Base-by-base conservation (phyloP, 2,888 invertebrate species). In the Drosophila mayaguana region DNA sequence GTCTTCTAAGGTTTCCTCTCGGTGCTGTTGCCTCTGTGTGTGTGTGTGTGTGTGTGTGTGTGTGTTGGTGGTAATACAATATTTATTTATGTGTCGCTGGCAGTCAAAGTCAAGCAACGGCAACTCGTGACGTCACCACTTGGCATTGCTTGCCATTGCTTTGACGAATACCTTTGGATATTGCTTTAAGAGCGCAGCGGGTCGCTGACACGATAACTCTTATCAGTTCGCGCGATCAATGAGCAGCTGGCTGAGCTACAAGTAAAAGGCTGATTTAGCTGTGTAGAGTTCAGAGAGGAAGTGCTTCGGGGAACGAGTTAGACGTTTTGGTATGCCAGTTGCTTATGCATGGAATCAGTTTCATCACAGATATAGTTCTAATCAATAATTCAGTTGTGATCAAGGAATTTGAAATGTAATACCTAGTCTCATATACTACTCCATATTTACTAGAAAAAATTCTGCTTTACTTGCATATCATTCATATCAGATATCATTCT, bases 1-100 rank as follows among this genome's bases (percentile, higher is more conserved):
- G 63, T 60, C 66, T 76, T 88, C 83, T 84, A 89, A 81, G 87
- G 83, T 78, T 83, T 83, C 88, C 61, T 54, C 53, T 54, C 34
- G n/a, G n/a, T n/a, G n/a, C n/a, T n/a, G 83, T 78, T 83, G 80
- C 88, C 61, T 54, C 53, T 54, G 28, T 63, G 45, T 46, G 11
- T 28, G 32, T 56, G 45, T 60, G 56, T 51, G 67, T 56, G 20
- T 61, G 48, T 53, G 72, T 60, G 32, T 60, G 42, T 60, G 56
- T 51, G 67, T 56, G 25, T 61, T 54, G 72, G 59, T 57, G 72
- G 89, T 87, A 89, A 89, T 84, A 87, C 53, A 87, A 83, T 83
- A 83, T 88, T 85, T 81, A 85, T 89, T 88, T 82, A 73, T 64
- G 42, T 65, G 65, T 68, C 78, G 45, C 75, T 42, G 55, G 53